Base-by-base conservation (phyloP, 2,113 vertebrate species). In the Chloropsis hardwickii region DNA sequence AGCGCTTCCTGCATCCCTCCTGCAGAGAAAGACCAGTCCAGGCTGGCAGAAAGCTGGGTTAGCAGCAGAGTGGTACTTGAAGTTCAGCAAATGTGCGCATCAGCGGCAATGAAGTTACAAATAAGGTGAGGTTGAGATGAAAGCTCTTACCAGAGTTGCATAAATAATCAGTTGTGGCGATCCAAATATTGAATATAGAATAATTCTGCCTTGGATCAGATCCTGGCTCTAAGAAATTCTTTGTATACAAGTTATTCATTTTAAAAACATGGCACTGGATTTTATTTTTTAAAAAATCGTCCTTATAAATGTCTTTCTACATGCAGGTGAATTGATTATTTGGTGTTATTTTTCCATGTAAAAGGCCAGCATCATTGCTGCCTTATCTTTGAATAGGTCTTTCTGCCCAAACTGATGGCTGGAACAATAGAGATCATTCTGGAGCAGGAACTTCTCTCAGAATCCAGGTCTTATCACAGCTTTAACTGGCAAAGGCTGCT, bases 301-400 rank as follows among this genome's bases (percentile, higher is more conserved):
- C 97, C 96, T 98, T 97, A 98, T 98, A 97, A 94, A 95, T 97
- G 94, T 98, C 95, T 96, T 97, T 99, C 97, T 98, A 98, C 98
- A 98, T 98, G 97, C 96, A 97, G 97, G 97, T 97, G 95, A 97
- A 97, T 94, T 97, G 96, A 96, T 97, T 90, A 88, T 88, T 95
- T 92, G 47, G 89, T 35, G 53, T 91, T 93, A 87, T 94, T 86
- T 96, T 97, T 95, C 81, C 90, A 2, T 92, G 80, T 96, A 96
- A 96, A 97, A 88, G 77, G 86, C 56, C 88, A 53, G 81, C 91
- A 78, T 97, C 95, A 88, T 97, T 97, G 73, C 93, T 90, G 67
- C 97, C 95, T 98, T 98, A 98, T 99, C 98, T 72, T 66, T 33
- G 60, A 91, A 98, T 99, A 97, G 69, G 97, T 94, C 79, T 96